Conservation (phyloP, 2,113 vertebrate species). For the Cyphomyrus discorhynchus region DNA sequence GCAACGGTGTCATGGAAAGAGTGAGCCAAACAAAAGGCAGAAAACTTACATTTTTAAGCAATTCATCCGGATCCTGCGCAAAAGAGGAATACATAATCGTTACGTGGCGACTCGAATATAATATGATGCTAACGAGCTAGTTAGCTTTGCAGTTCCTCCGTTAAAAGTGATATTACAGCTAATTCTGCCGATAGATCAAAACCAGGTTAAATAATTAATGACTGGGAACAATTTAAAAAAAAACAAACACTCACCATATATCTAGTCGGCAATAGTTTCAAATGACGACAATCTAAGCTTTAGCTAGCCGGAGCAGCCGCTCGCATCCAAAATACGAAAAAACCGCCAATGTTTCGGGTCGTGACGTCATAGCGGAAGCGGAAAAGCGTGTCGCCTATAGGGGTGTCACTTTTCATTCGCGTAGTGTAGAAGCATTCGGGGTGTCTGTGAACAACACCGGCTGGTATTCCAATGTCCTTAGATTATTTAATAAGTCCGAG, state of each 20-base stretch:
- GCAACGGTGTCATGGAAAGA: too few species aligned
- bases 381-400: neutral
- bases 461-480: neutral
- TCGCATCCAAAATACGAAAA: conserved; percentile 17
- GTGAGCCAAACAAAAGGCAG: neutral
- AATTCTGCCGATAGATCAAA: neutral
- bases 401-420: neutral
- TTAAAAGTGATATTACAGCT: neutral
- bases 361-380: conserved; percentile 17
- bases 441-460: neutral
- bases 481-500: neutral
- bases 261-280: too few species aligned
- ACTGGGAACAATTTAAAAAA: neutral
- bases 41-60: conserved; percentile 16
- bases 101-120: neutral
- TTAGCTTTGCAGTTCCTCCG: neutral
- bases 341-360: conserved; percentile 24
- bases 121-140: neutral
- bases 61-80: conserved; percentile 8
- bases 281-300: neutral
- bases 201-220: neutral
- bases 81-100: neutral
- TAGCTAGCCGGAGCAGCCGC: neutral
- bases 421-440: neutral
- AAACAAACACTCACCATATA: conserved; percentile 39